phyloP scores from a whole-genome alignment of 1,140 invertebrate genomes.

The Macrocentrus cingulum region DNA sequence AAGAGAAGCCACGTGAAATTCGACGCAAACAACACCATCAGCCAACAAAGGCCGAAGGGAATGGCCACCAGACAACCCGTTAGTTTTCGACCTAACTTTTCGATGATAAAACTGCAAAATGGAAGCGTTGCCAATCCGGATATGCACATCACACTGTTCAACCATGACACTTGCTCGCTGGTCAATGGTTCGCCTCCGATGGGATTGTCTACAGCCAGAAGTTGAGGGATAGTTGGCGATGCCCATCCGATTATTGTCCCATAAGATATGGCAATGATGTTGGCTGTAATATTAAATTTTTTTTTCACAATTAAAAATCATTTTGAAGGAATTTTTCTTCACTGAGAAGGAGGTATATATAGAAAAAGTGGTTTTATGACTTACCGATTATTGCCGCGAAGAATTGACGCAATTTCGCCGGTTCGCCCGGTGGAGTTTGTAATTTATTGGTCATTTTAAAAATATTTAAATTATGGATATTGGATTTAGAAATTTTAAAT shows the following conservation, averaged over 20 bases:
- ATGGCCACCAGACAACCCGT: conserved; percentile 41
- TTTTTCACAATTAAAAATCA: no score
- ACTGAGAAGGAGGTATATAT: conserved; percentile 51
- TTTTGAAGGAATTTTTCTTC: no score
- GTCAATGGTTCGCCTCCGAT: conserved; percentile 50
- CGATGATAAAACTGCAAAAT: conserved; percentile 40
- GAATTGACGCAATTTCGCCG: conserved; percentile 43
- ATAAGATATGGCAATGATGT: conserved; percentile 56
- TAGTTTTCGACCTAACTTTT: conserved; percentile 52
- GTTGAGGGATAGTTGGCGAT: conserved; percentile 56
- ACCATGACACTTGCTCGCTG: conserved; percentile 55
- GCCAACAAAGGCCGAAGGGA: conserved; percentile 43
- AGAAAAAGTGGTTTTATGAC: conserved; percentile 29
- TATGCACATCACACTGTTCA: conserved; percentile 50
- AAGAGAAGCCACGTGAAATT: conserved; percentile 40
- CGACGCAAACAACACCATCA: conserved; percentile 46
- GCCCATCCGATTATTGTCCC: conserved; percentile 60
- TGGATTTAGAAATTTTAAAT: neutral
- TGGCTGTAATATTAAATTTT: no score
- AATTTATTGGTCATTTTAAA: no score
- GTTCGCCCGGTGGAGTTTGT: conserved; percentile 13
- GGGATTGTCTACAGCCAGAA: conserved; percentile 50
- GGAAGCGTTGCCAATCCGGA: conserved; percentile 43
- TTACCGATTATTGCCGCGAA: conserved; percentile 37
- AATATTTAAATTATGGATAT: no score